Conservation (phyloP, 1,140 invertebrate species). For the Drosophila sp. region DNA sequence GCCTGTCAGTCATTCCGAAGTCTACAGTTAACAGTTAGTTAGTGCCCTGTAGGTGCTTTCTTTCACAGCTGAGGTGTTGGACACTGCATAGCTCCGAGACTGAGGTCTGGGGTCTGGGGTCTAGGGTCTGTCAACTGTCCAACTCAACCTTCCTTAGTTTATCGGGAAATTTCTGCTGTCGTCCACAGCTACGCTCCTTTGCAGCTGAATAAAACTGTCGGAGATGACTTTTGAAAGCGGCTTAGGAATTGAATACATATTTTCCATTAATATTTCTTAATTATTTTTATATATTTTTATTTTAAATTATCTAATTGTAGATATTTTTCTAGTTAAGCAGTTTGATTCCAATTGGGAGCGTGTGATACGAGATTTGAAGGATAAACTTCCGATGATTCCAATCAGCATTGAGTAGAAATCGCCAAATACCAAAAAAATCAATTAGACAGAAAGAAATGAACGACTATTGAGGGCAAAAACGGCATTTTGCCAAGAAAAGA, state of each 20-base stretch:
- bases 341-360: neutral
- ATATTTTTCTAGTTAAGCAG: too few species aligned
- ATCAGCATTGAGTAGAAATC: constrained; percentile 26
- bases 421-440: constrained; percentile 47
- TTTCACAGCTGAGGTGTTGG: constrained; percentile 36
- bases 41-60: constrained; percentile 25
- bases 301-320: neutral
- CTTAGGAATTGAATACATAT: neutral
- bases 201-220: neutral
- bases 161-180: neutral
- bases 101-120: constrained; percentile 12
- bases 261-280: neutral
- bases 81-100: constrained; percentile 19
- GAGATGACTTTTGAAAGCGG: neutral
- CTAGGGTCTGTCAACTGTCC: constrained; percentile 24
- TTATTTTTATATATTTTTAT: neutral
- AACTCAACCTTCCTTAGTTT: neutral
- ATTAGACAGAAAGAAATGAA: constrained; percentile 52
- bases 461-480: constrained; percentile 10
- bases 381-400: neutral
- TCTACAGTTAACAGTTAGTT: constrained; percentile 46
- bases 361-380: too few species aligned
- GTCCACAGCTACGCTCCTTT: constrained; percentile 1
- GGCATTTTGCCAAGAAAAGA: constrained; percentile 40
- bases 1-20: constrained; percentile 61